Evolutionary conservation across 2,888 invertebrate species (phyloP), one percentile per base, ranked within the genome.

Genomic region (Acanthosepion pharaonis): DNA sequence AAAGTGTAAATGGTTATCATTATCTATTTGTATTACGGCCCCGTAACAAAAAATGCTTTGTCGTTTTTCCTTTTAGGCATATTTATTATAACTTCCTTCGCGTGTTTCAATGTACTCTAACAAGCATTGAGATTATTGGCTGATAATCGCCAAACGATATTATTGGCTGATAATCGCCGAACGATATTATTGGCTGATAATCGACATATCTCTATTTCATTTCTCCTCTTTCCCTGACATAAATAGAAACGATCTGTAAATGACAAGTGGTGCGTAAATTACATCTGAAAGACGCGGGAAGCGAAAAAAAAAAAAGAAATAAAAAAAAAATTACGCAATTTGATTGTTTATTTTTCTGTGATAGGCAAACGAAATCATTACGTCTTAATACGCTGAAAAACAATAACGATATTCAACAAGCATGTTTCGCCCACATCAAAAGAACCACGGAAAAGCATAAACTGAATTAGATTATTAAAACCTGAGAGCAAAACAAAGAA

Each of bases 181-280:
- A 78, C 78, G 78, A 78, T 78, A n/a, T 78, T 78, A 78, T 78
- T 78, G n/a, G 78, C 15, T 78, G n/a, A 78, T 78, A 78, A 78
- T 78, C 78, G 78, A 33, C 78, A 78, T n/a, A 33, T 78, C 33
- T n/a, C n/a, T n/a, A 78, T 78, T 78, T 33, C n/a, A 9, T 78
- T 78, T 0, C n/a, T 15, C 78, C 4, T n/a, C 78, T n/a, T 78
- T 15, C 8, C n/a, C n/a, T 78, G n/a, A n/a, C 78, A 78, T 78
- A 78, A 78, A 78, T 78, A 78, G 78, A n/a, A 78, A 59, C 25
- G 59, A 59, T 59, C 59, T 59, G 23, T 23, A 59, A 59, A 78
- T 78, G n/a, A 78, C 5, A 78, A 78, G n/a, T n/a, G 78, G n/a
- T n/a, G 78, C n/a, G 18, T 78, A 78, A 78, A n/a, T 78, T 3